These are phyloP conservation scores for Xestia rhomboidea DNA, from an alignment of 2,888 invertebrate species.

Conservation along the genomic window DNA sequence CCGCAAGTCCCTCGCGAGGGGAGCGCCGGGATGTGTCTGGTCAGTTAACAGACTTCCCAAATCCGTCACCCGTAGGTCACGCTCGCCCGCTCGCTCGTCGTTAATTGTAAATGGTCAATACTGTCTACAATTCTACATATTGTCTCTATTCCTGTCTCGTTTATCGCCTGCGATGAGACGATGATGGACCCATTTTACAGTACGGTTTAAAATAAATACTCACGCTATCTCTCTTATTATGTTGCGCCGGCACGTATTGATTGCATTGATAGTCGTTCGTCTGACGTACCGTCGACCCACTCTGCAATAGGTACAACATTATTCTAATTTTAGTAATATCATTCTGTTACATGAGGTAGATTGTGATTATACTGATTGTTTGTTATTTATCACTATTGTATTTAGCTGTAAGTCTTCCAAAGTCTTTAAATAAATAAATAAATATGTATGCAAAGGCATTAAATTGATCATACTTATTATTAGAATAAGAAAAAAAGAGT, in stretches of 20 bases:
- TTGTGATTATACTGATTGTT: neutral
- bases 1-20: too few relatives aligned
- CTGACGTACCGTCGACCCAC: constrained; percentile 82
- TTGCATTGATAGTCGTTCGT: constrained; percentile 88
- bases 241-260: constrained; percentile 86
- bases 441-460: too few relatives aligned
- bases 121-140: too few relatives aligned
- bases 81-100: too few relatives aligned
- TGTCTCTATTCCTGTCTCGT: too few relatives aligned
- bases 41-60: too few relatives aligned
- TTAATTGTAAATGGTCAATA: too few relatives aligned
- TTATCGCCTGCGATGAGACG: neutral
- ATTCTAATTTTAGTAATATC: neutral
- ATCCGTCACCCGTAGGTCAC: too few relatives aligned
- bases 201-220: constrained; percentile 68
- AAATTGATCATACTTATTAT: neutral
- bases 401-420: too few relatives aligned
- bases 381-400: too few relatives aligned
- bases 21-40: too few relatives aligned
- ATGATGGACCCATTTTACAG: neutral
- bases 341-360: neutral
- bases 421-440: too few relatives aligned
- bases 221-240: constrained; percentile 87
- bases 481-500: neutral
- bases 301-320: constrained; percentile 75